Evolutionary conservation across 2,797 vertebrate species (phyloP).

Genomic region (Manis pentadactyla): DNA sequence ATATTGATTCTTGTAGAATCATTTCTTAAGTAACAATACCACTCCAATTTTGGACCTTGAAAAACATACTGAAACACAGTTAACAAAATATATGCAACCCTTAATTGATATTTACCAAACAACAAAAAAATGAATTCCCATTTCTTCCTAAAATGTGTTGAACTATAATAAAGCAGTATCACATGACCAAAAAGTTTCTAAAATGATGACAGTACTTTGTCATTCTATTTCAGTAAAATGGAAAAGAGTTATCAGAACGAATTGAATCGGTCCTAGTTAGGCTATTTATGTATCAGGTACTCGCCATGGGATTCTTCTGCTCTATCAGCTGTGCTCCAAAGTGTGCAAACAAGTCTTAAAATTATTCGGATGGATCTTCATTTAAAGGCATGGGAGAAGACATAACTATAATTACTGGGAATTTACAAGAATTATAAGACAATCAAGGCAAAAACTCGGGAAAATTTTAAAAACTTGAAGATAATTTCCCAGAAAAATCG

Average conservation of each 20-base stretch:
- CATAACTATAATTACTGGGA: neutral
- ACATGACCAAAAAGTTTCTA: neutral
- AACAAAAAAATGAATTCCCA: neutral
- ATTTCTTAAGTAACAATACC: neutral
- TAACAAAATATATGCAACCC: neutral
- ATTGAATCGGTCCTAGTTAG: neutral
- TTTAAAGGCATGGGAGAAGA: neutral
- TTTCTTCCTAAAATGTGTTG: neutral
- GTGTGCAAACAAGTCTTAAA: neutral
- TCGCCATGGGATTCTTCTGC: neutral
- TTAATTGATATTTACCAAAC: neutral
- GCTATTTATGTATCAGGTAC: neutral
- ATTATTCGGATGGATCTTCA: neutral
- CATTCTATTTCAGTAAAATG: conserved; percentile 13
- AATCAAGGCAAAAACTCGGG: neutral
- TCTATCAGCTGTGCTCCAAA: neutral
- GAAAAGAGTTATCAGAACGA: neutral
- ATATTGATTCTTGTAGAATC: neutral
- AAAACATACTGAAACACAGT: neutral
- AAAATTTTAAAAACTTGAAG: neutral
- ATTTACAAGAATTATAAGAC: conserved; percentile 30
- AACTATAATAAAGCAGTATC: neutral
- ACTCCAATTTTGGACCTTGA: neutral
- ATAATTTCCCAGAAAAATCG: neutral
- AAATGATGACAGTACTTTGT: neutral